Conservation (phyloP, 2,797 vertebrate species). For the Hydrophis major region DNA sequence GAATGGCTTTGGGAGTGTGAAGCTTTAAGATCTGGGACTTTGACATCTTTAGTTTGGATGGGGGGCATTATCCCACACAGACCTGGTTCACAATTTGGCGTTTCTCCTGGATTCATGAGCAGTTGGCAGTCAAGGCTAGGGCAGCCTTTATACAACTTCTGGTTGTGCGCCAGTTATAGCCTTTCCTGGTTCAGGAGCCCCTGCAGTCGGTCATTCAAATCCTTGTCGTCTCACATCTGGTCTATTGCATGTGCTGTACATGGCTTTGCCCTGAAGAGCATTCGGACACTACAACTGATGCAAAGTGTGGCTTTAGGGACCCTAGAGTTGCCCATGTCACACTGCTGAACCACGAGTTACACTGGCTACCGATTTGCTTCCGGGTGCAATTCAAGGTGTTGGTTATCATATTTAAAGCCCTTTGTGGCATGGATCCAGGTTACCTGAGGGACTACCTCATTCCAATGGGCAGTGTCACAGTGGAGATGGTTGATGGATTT, state of each 20-base stretch:
- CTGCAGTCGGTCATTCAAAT: neutral
- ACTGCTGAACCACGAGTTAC: neutral
- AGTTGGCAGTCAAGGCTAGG: neutral
- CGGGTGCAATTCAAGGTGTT: neutral
- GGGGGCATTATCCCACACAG: neutral
- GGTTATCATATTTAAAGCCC: neutral
- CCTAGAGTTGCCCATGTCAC: neutral
- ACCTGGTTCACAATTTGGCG: neutral
- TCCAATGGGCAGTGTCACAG: neutral
- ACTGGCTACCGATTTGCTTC: neutral
- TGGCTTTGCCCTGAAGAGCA: neutral
- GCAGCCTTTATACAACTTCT: neutral
- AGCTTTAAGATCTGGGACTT: neutral
- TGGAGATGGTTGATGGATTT: neutral
- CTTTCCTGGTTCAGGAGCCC: neutral
- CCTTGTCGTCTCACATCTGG: neutral
- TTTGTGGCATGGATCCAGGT: neutral
- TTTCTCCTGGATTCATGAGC: neutral
- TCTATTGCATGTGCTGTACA: neutral
- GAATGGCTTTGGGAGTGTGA: neutral
- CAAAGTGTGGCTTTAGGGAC: neutral
- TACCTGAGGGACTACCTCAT: neutral
- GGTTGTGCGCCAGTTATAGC: neutral
- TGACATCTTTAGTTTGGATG: neutral
- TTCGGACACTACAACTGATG: no score